phyloP scores from a whole-genome alignment of 2,113 vertebrate species.

The Phalacrocorax aristotelis region DNA sequence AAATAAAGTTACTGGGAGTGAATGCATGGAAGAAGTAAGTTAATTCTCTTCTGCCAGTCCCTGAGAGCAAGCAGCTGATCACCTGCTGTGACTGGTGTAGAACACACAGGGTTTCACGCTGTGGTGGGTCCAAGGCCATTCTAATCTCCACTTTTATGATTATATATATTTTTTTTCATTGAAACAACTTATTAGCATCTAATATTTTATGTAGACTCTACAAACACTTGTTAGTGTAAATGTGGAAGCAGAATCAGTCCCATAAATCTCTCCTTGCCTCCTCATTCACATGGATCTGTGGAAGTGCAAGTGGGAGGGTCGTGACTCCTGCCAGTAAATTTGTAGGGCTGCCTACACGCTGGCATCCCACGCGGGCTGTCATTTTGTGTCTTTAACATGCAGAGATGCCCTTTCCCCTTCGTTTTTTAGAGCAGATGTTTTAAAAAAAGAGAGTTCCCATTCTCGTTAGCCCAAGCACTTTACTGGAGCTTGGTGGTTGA shows the following conservation, averaged over 20 bases:
- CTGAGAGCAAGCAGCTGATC: neutral
- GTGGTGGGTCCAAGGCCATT: neutral
- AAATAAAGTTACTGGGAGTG: neutral
- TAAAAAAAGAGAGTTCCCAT: neutral
- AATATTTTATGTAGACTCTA: neutral
- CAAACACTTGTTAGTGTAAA: neutral
- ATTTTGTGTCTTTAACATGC: neutral
- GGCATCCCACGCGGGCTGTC: conserved; percentile 42
- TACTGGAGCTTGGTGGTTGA: neutral
- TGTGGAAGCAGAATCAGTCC: neutral
- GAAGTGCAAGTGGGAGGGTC: conserved; percentile 36
- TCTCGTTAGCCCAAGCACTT: neutral
- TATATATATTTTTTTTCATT: neutral
- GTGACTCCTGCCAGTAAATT: conserved; percentile 67
- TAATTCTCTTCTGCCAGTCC: neutral
- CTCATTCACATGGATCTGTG: neutral
- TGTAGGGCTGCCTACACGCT: conserved; percentile 47
- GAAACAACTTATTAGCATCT: neutral
- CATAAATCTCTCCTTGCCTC: neutral
- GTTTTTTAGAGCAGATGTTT: conserved; percentile 67
- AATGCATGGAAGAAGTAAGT: neutral
- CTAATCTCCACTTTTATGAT: neutral
- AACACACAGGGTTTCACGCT: neutral
- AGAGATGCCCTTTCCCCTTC: conserved; percentile 18
- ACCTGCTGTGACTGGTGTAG: neutral